Base-by-base conservation (phyloP, 2,797 vertebrate species). In the Girardinus metallicus region DNA sequence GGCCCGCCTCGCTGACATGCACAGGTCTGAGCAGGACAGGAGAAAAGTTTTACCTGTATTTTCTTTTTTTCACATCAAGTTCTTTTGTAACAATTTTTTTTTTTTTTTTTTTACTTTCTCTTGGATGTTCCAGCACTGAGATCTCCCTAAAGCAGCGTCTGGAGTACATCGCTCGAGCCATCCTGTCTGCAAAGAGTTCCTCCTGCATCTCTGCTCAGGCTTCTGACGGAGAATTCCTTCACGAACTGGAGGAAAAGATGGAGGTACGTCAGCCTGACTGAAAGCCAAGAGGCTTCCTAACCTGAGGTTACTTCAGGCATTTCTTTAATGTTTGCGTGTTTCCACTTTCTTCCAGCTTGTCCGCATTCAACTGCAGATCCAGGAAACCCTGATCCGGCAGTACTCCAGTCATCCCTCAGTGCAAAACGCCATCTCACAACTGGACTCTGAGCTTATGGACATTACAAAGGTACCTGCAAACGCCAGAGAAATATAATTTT, bases 241-340 rank as follows among this genome's bases (percentile, higher is more conserved):
- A 99, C 64, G 98, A 99, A 80, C 93, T 99, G 76, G 98, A 99
- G 87, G 98, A 99, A 85, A 99, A 98, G 93, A 99, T 99, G 98
- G 98, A 99, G 96, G 98, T 99, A 89, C 81, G 86, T 31, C 0
- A 5, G 26, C 1, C 10, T 29, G 16, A 16, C 13, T 3, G 5
- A 53, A 43, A 2, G 51, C 1, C 0, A 7, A 64, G 68, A 72
- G 11, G 51, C n/a, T 46, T 51, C 4, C 10, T 6, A 15, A 3
- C 4, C 2, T 3, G 0, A 70, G 68, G 53, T 44, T n/a, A 51
- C 8, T 53, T n/a, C 8, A 0, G 71, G 53, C 5, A 8, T 34
- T 51, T 13, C 1, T 0, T n/a, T 23, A 31, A 29, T 80, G 0
- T 53, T 10, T 73, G 13, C 81, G 12, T 79, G 49, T 0, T 71